These are phyloP conservation scores for Otolemur crassicaudatus DNA, from an alignment of 2,797 vertebrate genomes.

Conservation along the genomic window DNA sequence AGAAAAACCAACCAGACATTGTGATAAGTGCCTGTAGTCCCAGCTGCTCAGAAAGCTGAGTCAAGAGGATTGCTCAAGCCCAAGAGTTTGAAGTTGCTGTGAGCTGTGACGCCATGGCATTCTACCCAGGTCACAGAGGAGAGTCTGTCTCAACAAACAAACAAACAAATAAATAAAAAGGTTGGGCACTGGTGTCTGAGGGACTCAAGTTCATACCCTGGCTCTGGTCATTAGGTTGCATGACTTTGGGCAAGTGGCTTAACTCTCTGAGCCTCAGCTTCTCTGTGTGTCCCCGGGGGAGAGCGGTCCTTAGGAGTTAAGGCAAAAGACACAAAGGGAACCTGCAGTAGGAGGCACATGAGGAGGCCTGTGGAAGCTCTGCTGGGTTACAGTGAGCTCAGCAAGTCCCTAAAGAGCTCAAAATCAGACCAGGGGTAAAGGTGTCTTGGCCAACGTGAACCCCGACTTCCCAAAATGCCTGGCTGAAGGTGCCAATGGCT, in stretches of 20 bases:
- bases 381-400: not conserved
- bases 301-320: not conserved
- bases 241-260: not conserved
- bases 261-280: not conserved
- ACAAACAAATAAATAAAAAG: too few relatives aligned
- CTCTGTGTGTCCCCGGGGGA: not conserved
- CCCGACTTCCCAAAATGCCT: not conserved
- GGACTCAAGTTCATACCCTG: not conserved
- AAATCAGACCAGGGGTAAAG: not conserved
- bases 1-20: too few relatives aligned
- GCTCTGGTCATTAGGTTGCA: not conserved
- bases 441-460: not conserved
- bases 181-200: not conserved
- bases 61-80: too few relatives aligned
- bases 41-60: too few relatives aligned
- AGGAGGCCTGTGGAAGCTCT: not conserved
- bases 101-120: too few relatives aligned
- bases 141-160: too few relatives aligned
- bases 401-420: not conserved
- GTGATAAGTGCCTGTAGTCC: too few relatives aligned
- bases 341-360: not conserved
- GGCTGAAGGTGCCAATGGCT: accelerated
- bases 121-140: too few relatives aligned
- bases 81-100: too few relatives aligned
- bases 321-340: not conserved